Evolutionary conservation across 1,140 invertebrate species (phyloP), one percentile per base, ranked within the genome.

Genomic region (Papilio glaucus): DNA sequence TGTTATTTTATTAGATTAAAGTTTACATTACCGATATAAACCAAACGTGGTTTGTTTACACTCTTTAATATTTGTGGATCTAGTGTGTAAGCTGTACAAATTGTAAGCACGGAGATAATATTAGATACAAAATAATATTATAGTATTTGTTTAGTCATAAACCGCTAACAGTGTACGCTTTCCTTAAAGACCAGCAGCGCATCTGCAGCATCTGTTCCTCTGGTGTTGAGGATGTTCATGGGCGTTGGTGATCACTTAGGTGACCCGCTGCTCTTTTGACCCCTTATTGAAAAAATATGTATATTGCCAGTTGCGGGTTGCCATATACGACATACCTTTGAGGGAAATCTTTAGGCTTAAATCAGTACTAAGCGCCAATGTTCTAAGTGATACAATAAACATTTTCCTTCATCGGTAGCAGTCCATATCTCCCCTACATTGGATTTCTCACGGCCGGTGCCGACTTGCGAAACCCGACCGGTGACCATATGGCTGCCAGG

Each of bases 401-500:
- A n/a, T 57, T 57, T 57, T 57, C 24, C 1, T 24, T 57, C 7
- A 13, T 57, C 21, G 21, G 49, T 24, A 57, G 49, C 29, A 6
- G 29, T 33, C 29, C 29, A 33, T 3, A 33, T 33, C 2, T 3
- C 29, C 49, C 49, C 24, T 49, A 49, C 45, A 57, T 57, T 57
- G 49, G 49, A 37, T 49, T 49, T 69, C 67, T 69, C 67, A 69
- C 42, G 67, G 24, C 33, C 33, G 9, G 9, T 21, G 12, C 3
- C 61, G 15, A 0, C 21, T 69, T 49, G 10, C 42, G 67, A 69
- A 69, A 69, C 42, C 24, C 42, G 67, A 69, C n/a, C 67, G 7
- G 63, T 2, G 26, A 61, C 72, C 72, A 73, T 73, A 73, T 73
- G 72, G 72, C 65, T 26, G 29, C 12, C 38, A 62, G 72, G 72